Evolutionary conservation across 2,797 vertebrate species (phyloP), one percentile per base, ranked within the genome.

Genomic region (Scomberomorus guttatus): DNA sequence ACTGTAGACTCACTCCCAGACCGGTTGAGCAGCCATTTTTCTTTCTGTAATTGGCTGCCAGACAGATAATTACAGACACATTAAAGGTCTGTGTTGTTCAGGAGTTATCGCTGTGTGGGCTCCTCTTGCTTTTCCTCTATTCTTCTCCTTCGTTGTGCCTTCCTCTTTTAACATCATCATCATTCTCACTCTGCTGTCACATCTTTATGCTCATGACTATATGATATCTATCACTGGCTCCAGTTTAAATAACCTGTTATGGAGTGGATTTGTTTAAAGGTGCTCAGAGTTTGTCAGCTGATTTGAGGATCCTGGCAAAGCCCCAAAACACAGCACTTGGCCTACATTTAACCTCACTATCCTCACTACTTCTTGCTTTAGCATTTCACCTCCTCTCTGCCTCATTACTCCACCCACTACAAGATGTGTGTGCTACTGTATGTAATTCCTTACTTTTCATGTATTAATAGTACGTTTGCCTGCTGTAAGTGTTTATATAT

Each of bases 31-130:
- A 1, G 42, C 12, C 75, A 93, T 92, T 82, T 75, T 29, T 93
- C 86, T 93, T 8, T 73, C 67, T n/a, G 86, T 87, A 51, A 83
- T 90, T 93, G 81, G 88, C 80, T 88, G 83, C 76, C 55, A 20
- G n/a, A 80, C 90, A 82, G 86, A 34, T 86, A 85, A 82, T 91
- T 93, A 92, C 61, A 42, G 75, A 22, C 75, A 80, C 88, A 92
- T 92, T 82, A 84, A 81, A n/a, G 32, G 1, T 32, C 12, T 42
- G 51, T 67, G 70, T 15, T 79, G 58, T 80, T 0, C 57, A 52
- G 29, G 37, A 72, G 48, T 74, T 85, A 87, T 85, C 46, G 18
- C 73, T 75, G 64, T 72, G 64, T 69, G 62, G 71, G 51, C 67
- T 60, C 54, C 68, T 71, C 44, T 74, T 69, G 78, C 14, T 1